A percentile compares a stretch with the other conserved stretches of the same genome.
phyloP scores from a whole-genome alignment of 2,797 vertebrate species.

The Arctocebus calabarensis region DNA sequence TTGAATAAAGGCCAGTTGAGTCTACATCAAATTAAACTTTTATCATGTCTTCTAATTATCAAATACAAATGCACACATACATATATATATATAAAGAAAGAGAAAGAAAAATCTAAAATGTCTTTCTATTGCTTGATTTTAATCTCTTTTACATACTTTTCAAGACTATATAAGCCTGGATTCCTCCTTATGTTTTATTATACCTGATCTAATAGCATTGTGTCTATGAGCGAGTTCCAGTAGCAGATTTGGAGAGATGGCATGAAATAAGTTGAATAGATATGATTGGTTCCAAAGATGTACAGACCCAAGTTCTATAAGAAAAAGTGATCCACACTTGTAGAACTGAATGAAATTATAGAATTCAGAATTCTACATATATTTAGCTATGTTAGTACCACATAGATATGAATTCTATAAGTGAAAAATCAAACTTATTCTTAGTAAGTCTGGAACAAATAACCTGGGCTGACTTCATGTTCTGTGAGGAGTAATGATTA shows the following conservation, averaged over 20 bases:
- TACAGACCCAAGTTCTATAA: not conserved
- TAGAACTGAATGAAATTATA: not conserved
- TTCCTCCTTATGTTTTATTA: not conserved
- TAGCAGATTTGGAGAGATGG: not conserved
- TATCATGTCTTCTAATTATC: not conserved
- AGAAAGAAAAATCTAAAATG: not conserved
- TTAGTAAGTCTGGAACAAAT: conserved; percentile 47
- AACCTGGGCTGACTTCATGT: not conserved
- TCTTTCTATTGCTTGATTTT: not conserved
- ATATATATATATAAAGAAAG: not conserved
- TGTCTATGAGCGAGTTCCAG: not conserved
- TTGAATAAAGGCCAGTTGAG: not conserved
- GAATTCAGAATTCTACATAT: not conserved
- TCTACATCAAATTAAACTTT: not conserved
- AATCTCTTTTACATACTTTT: not conserved
- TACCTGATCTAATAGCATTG: not conserved
- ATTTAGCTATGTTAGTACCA: not conserved
- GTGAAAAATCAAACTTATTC: conserved; percentile 62
- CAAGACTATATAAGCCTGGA: not conserved
- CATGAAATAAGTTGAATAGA: not conserved
- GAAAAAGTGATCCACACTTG: not conserved
- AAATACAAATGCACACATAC: not conserved
- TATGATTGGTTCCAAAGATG: not conserved
- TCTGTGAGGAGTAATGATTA: not conserved
- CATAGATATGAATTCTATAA: conserved; percentile 11